Evolutionary conservation across 2,113 vertebrate species (phyloP).

Genomic region (Regulus satrapa): DNA sequence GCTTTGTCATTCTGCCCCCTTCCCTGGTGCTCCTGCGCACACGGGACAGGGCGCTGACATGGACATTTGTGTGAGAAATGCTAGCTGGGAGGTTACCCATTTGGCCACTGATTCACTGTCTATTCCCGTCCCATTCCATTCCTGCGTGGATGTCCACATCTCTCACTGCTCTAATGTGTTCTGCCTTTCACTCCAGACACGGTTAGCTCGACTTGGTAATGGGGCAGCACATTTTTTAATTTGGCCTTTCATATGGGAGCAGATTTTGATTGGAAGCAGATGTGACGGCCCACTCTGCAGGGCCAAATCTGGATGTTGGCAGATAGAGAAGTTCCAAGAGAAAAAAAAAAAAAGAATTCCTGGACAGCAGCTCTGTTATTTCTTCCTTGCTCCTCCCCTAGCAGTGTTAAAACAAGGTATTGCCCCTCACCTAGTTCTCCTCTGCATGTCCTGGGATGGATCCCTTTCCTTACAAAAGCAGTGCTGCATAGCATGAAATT

Average conservation of each 20-base stretch:
- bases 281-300: neutral
- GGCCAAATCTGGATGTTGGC: neutral
- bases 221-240: neutral
- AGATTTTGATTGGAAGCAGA: neutral
- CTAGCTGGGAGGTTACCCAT: neutral
- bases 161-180: neutral
- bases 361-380: neutral
- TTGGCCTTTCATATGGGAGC: neutral
- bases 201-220: neutral
- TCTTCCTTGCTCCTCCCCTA: neutral
- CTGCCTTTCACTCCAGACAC: neutral
- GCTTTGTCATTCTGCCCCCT: neutral
- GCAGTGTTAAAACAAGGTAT: neutral
- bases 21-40: neutral
- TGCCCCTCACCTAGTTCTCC: neutral
- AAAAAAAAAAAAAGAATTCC: neutral
- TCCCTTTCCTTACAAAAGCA: neutral
- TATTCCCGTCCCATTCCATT: neutral
- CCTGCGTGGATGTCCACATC: neutral
- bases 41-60: neutral
- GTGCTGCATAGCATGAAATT: neutral
- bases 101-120: conserved; percentile 10
- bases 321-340: neutral
- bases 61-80: neutral
- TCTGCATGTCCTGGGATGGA: neutral